phyloP scores from a whole-genome alignment of 2,888 invertebrate genomes.

The Aporophyla lueneburgensis region DNA sequence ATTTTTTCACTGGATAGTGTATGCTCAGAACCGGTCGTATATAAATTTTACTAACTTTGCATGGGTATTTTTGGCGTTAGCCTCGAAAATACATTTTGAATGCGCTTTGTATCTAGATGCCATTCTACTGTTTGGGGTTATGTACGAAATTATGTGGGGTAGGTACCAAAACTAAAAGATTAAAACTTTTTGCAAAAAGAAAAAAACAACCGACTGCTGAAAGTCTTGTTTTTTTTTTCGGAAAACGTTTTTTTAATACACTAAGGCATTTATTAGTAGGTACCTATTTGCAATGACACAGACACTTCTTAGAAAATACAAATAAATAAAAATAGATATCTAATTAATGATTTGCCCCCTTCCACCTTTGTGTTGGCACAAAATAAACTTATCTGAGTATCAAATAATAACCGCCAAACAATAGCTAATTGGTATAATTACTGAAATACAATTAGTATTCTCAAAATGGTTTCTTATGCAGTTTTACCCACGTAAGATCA shows the following conservation, averaged over 20 bases:
- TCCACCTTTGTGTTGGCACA: slow-evolving; percentile 31
- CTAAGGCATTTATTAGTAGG: background rate
- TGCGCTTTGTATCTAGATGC: no score
- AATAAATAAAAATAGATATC: slow-evolving; percentile 14
- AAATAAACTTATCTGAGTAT: slow-evolving; percentile 40
- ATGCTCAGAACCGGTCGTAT: no score
- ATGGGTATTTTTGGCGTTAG: no score
- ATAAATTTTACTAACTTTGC: no score
- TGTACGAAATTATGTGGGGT: no score
- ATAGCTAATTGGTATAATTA: slow-evolving; percentile 52
- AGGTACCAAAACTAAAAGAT: no score
- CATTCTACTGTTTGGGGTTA: no score
- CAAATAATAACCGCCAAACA: slow-evolving; percentile 52
- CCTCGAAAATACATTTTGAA: no score
- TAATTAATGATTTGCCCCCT: slow-evolving; percentile 33
- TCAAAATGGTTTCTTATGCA: slow-evolving; percentile 26
- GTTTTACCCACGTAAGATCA: slow-evolving; percentile 35
- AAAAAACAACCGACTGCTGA: no score
- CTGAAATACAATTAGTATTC: slow-evolving; percentile 48
- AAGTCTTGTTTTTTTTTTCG: no score
- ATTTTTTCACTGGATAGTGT: no score
- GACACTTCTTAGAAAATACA: background rate
- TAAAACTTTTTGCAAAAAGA: no score
- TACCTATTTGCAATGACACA: background rate
- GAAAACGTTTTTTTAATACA: background rate